These are phyloP conservation scores for Phyllostomus discolor DNA, from an alignment of 2,113 vertebrate species.

Conservation along the genomic window DNA sequence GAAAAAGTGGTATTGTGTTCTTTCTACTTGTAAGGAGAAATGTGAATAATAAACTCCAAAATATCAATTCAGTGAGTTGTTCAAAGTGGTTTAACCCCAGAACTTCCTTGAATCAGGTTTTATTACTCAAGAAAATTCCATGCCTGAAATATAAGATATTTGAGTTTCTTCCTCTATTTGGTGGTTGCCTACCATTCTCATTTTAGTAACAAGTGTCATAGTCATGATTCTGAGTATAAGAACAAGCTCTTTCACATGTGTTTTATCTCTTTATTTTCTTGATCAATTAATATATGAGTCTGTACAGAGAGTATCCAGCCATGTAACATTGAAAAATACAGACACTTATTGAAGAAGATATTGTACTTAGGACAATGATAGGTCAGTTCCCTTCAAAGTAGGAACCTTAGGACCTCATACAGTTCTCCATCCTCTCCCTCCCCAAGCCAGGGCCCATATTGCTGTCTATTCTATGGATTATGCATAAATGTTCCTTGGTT, in stretches of 20 bases:
- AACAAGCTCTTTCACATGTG: neutral
- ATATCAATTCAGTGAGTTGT: neutral
- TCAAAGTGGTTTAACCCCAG: neutral
- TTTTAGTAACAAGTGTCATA: neutral
- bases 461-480: too few species aligned
- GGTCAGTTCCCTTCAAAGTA: too few species aligned
- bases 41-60: neutral
- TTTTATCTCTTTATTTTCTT: neutral
- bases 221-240: neutral
- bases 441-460: too few species aligned
- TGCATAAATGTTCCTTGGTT: too few species aligned
- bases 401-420: too few species aligned
- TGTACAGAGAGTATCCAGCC: too few species aligned
- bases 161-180: neutral
- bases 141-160: neutral
- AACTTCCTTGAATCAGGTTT: neutral
- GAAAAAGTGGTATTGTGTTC: neutral
- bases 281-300: neutral
- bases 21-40: neutral
- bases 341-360: too few species aligned
- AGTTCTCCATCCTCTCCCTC: too few species aligned
- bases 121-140: neutral
- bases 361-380: too few species aligned
- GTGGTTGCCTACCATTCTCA: neutral
- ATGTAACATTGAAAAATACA: too few species aligned